Base-by-base conservation (phyloP, 2,113 vertebrate species). In the Felis chaus region DNA sequence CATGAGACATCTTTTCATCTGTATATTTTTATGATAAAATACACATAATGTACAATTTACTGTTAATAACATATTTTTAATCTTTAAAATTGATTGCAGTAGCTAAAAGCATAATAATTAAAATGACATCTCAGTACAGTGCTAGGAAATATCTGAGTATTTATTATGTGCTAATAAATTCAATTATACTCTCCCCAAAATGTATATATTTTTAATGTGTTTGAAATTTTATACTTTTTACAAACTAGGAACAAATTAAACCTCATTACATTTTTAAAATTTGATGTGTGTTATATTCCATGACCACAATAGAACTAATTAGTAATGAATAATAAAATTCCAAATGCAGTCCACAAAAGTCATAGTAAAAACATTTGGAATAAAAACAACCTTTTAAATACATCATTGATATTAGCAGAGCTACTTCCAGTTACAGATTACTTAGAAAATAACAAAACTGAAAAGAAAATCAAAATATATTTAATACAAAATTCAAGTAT, bases 201-300 rank as follows among this genome's bases (percentile, higher is more conserved):
- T 83, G n/a, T 0, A 89, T 61, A 81, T 85, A 12, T 71, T 88
- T 66, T 66, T 33, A 79, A 68, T 85, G 21, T 88, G 4, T 85
- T 90, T 97, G 14, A 92, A 94, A 86, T 85, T 85, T 91, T 81
- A 10, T 27, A 84, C 29, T 69, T 91, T 96, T 65, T 13, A 25
- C 45, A 74, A 96, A 71, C 25, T n/a, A 91, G 69, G 94, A 48
- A 96, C 4, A 87, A 90, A 91, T 80, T 93, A 95, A 93, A 25
- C 7, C 25, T 79, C n/a, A 95, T 84, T 95, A 81, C 83, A 66
- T 80, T 82, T 90, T 65, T 63, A 80, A 86, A 89, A 81, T 25
- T 23, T 89, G 33, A 89, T 79, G 29, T 39, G 45, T 65, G 27
- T 36, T 84, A 31, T 82, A 86, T 61, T 89, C 61, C 71, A 12